Evolutionary conservation across 2,888 invertebrate genomes (phyloP), one percentile per base, ranked within the genome.

Genomic region (Gasteruption jaculator): DNA sequence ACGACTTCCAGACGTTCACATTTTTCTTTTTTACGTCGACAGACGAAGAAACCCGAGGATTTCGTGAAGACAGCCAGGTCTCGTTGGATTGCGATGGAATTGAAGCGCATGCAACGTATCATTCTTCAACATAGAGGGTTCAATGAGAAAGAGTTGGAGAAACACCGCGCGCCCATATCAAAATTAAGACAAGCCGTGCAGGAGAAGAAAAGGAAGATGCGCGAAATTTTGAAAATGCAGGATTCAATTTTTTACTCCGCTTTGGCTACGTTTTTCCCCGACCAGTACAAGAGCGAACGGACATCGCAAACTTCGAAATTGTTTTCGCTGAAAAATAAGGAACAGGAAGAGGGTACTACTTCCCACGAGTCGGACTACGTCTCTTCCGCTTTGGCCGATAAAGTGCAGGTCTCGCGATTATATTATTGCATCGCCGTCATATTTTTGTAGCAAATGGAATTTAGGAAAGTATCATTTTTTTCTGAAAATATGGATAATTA

Each of bases 181-280:
- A 78, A 77, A 55, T 62, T 82, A 38, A 78, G 79, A 56, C 70
- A 74, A 19, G 81, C 81, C 48, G 74, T 77, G 5, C 66, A 74
- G 42, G 74, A 74, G 43, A 82, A 81, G 57, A 77, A 77, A 55
- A 66, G 72, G 50, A 76, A 79, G 59, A 77, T 80, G 68, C 65
- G 74, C 15, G 74, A 77, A 36, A 75, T 76, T 19, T 72, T 82
- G 68, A 75, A 75, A 56, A 74, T 76, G 48, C 77, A 79, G 45
- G 76, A 78, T 47, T 72, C 71, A 4, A 78, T 85, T 50, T 86
- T 86, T 54, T 78, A 80, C 49, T 80, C 84, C 25, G 80, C 81
- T 0, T 76, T 84, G 1, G 76, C 76, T 50, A 73, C 68, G 60
- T 62, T 80, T 10, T 81, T 83, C 53, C 82, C 82, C 0, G 79